Percentiles rank a stretch among this genome's conserved stretches.
Evolutionary conservation across 1,140 invertebrate species (phyloP).

Genomic region (Lepeophtheirus salmonis): DNA sequence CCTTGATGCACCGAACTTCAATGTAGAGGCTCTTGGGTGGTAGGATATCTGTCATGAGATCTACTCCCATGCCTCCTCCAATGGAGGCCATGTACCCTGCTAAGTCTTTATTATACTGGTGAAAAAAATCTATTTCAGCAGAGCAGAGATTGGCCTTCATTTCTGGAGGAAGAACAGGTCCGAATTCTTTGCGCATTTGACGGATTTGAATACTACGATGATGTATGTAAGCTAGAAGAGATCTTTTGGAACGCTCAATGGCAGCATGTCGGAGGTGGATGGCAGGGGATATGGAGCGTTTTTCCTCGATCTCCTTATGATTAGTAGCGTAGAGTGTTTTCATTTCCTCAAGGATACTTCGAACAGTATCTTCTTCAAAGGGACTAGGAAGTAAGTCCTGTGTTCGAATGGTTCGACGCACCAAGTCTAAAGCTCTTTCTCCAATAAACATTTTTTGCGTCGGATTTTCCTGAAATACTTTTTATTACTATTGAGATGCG

Average conservation of each 20-base stretch:
- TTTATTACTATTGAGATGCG: neutral
- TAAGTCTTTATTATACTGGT: conserved; percentile 62
- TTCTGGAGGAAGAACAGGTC: conserved; percentile 64
- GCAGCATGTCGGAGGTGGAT: conserved; percentile 60
- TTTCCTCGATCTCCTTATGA: conserved; percentile 17
- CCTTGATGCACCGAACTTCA: conserved; percentile 61
- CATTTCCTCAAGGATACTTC: conserved; percentile 11
- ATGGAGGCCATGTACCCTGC: conserved; percentile 73
- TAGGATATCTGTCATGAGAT: conserved; percentile 65
- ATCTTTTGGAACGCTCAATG: conserved; percentile 69
- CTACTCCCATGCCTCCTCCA: conserved; percentile 54
- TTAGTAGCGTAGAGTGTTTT: conserved; percentile 5
- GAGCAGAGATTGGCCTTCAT: conserved; percentile 57
- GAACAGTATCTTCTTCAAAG: conserved; percentile 17
- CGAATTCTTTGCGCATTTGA: conserved; percentile 77
- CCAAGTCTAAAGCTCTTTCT: conserved; percentile 12
- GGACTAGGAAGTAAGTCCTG: conserved; percentile 14
- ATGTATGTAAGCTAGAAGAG: conserved; percentile 58
- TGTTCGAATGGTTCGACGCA: conserved; percentile 8
- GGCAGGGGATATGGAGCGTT: conserved; percentile 6
- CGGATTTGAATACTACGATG: conserved; percentile 27
- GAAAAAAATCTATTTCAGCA: conserved; percentile 66
- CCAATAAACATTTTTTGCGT: conserved; percentile 1
- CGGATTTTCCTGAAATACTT: neutral
- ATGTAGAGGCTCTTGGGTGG: conserved; percentile 81